These are phyloP conservation scores for Sebastes flavidus DNA, from an alignment of 2,797 vertebrate species.

Conservation along the genomic window DNA sequence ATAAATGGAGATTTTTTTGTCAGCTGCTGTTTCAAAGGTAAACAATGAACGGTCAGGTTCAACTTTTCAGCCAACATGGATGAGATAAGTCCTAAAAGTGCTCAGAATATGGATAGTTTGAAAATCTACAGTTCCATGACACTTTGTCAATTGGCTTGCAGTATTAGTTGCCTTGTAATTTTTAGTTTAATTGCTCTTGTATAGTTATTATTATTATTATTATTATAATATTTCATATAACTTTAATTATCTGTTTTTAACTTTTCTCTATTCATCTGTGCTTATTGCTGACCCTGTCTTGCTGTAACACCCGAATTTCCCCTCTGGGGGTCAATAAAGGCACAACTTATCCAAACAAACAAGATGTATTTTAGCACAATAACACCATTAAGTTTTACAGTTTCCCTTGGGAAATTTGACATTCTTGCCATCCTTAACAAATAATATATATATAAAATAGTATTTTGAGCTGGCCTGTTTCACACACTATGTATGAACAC, in stretches of 20 bases:
- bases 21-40: too few species aligned
- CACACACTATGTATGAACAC: not conserved
- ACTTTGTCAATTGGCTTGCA: too few species aligned
- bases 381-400: not conserved
- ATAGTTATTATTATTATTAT: not conserved
- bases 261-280: not conserved
- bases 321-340: too few species aligned
- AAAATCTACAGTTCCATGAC: not conserved
- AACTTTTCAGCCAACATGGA: too few species aligned
- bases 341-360: not conserved
- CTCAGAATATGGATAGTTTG: not conserved
- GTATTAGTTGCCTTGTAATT: too few species aligned
- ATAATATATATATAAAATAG: too few species aligned
- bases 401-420: not conserved
- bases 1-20: not conserved
- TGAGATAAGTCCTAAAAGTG: not conserved
- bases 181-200: not conserved
- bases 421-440: too few species aligned
- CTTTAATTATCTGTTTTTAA: not conserved
- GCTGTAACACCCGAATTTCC: not conserved
- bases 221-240: too few species aligned
- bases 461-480: not conserved
- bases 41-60: too few species aligned
- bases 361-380: not conserved
- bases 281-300: not conserved